Evolutionary conservation across 1,140 invertebrate genomes (phyloP).

Genomic region (Diorhabda elongata): DNA sequence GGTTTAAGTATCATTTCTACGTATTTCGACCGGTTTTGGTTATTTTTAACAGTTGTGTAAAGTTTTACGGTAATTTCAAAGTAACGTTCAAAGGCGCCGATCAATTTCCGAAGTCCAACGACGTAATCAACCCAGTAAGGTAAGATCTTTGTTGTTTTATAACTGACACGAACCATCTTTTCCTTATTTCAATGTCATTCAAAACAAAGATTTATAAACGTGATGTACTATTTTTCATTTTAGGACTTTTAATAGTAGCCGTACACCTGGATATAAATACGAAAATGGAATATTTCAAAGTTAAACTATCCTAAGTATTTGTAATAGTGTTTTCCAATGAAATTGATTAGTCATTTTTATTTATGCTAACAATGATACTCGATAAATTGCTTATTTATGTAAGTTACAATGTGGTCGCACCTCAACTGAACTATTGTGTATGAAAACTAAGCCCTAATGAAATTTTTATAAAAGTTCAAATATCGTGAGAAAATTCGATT

Average conservation of each 20-base stretch:
- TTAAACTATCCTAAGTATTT: not conserved
- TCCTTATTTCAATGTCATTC: not conserved
- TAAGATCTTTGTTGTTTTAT: not conserved
- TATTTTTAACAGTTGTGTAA: too few relatives aligned
- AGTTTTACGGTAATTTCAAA: too few relatives aligned
- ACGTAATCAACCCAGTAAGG: not conserved
- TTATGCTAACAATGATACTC: not conserved
- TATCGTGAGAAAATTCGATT: too few relatives aligned
- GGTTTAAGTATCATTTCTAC: too few relatives aligned
- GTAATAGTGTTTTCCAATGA: constrained; percentile 1
- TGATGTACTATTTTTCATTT: not conserved
- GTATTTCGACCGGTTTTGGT: too few relatives aligned
- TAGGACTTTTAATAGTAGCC: not conserved
- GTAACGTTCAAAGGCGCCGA: too few relatives aligned
- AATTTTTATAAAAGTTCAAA: too few relatives aligned
- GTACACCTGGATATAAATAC: not conserved
- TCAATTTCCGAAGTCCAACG: not conserved
- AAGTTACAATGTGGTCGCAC: too few relatives aligned
- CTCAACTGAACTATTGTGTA: too few relatives aligned
- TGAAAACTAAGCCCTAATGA: too few relatives aligned
- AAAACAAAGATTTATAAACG: not conserved
- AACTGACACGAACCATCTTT: not conserved
- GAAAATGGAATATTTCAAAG: not conserved
- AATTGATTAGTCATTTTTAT: not conserved
- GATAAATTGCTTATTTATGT: too few relatives aligned